These are phyloP conservation scores for Dynastes tityus DNA, from an alignment of 2,888 invertebrate species.

Conservation along the genomic window DNA sequence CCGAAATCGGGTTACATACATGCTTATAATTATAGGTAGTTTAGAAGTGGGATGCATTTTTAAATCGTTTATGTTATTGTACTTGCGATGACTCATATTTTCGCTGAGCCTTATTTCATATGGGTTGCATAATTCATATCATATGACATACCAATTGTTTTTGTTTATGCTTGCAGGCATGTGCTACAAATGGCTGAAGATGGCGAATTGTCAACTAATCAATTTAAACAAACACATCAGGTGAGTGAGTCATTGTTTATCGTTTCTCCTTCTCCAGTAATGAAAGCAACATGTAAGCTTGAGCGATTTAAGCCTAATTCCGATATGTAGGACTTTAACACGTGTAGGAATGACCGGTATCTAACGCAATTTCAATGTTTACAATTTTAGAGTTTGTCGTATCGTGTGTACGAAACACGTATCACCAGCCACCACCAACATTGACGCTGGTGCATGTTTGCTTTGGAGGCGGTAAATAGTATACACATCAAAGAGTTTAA, in stretches of 20 bases:
- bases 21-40: background rate
- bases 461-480: too few relatives aligned
- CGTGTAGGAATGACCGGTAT: too few relatives aligned
- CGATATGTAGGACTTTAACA: background rate
- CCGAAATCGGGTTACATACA: background rate
- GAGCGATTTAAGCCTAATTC: too few relatives aligned
- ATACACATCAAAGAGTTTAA: too few relatives aligned
- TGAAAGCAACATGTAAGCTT: background rate
- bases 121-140: too few relatives aligned
- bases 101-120: background rate
- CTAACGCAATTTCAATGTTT: too few relatives aligned
- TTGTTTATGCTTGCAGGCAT: conserved; percentile 57
- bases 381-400: too few relatives aligned
- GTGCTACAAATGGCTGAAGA: conserved; percentile 64
- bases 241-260: conserved; percentile 45
- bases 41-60: background rate
- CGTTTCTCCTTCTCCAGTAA: background rate
- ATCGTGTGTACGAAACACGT: too few relatives aligned
- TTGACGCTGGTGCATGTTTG: too few relatives aligned
- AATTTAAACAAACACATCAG: conserved; percentile 49
- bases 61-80: background rate
- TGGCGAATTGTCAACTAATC: conserved; percentile 63
- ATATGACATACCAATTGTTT: conserved; percentile 5
- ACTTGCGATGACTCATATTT: conserved; percentile 31
- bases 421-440: too few relatives aligned